Evolutionary conservation across 2,797 vertebrate genomes (phyloP).

Genomic region (Anas capensis): DNA sequence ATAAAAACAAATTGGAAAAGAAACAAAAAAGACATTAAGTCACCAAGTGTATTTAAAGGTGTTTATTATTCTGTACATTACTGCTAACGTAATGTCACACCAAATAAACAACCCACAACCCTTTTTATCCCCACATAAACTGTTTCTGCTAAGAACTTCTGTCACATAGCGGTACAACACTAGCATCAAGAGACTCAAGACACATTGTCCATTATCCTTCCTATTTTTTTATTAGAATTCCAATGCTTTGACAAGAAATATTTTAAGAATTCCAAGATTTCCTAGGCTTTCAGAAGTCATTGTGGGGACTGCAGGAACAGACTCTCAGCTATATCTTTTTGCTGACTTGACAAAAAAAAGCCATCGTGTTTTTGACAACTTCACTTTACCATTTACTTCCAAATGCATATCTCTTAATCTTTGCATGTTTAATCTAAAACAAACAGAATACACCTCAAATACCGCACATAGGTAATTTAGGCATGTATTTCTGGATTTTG

Average conservation of each 20-base stretch:
- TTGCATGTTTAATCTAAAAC: not conserved
- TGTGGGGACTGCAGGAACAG: not conserved
- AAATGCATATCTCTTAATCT: not conserved
- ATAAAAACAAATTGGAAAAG: not conserved
- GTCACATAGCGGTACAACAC: not conserved
- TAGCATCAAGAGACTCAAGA: not conserved
- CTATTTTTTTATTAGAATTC: not conserved
- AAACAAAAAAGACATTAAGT: not conserved
- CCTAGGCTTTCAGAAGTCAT: not conserved
- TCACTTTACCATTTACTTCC: not conserved
- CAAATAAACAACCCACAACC: not conserved
- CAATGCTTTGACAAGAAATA: not conserved
- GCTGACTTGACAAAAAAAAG: not conserved
- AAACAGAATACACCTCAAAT: not conserved
- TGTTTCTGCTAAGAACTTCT: not conserved
- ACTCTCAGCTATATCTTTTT: not conserved
- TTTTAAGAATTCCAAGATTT: not conserved
- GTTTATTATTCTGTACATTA: not conserved
- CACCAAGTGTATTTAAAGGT: not conserved
- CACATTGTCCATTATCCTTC: not conserved
- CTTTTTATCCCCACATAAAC: not conserved
- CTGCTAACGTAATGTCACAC: not conserved
- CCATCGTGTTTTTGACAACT: not conserved
- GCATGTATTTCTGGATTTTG: not conserved
- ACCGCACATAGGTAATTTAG: not conserved